Evolutionary conservation across 2,888 invertebrate species (phyloP).

Genomic region (Periphyllus acericola): DNA sequence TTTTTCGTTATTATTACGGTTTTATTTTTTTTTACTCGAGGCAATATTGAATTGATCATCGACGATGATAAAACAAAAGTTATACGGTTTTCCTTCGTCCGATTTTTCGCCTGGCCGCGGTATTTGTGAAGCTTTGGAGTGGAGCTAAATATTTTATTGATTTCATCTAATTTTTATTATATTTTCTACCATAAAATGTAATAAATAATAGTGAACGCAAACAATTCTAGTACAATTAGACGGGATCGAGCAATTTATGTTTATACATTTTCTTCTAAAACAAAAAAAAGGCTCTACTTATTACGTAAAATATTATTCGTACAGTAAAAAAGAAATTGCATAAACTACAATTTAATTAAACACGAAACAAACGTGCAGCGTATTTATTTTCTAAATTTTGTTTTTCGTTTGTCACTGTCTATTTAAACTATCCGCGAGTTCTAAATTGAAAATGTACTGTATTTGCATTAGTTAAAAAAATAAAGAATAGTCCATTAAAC

Average conservation of each 20-base stretch:
- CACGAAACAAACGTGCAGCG: background rate
- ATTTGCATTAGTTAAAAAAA: background rate
- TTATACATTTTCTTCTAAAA: too few relatives aligned
- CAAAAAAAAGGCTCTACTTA: too few relatives aligned
- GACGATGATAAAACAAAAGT: constrained; percentile 43
- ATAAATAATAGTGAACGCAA: background rate
- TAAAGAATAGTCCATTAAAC: background rate
- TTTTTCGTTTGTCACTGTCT: background rate
- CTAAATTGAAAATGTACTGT: background rate
- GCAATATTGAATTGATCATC: constrained; percentile 49
- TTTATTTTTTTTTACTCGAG: constrained; percentile 28
- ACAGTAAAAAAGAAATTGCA: background rate
- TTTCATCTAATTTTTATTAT: background rate
- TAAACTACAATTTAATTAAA: background rate
- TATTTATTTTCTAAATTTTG: background rate
- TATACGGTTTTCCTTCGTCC: background rate
- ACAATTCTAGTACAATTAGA: background rate
- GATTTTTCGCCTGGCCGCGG: background rate
- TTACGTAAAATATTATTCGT: background rate
- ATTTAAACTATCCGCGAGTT: background rate
- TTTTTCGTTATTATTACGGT: constrained; percentile 16
- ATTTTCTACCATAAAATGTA: background rate
- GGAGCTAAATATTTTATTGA: background rate
- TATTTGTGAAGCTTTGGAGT: constrained; percentile 3
- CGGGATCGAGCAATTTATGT: too few relatives aligned